A percentile compares a stretch with the other conserved stretches of the same genome.
These are phyloP conservation scores for Idaea aversata DNA, from an alignment of 2,888 invertebrate species.

Conservation along the genomic window DNA sequence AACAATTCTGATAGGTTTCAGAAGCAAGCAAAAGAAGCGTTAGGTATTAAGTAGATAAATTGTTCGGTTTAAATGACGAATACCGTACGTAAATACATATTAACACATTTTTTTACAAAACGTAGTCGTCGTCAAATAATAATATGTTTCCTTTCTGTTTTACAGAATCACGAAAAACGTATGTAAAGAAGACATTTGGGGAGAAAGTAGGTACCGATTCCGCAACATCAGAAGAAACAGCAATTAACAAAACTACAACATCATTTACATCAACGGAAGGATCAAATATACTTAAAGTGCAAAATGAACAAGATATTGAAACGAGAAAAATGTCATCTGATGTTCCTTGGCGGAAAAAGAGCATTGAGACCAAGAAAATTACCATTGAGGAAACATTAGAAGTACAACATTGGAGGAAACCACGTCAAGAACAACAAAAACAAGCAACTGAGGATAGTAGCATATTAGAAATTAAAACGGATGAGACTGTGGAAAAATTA, in stretches of 20 bases:
- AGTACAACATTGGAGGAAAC: slow-evolving; percentile 50
- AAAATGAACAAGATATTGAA: slow-evolving; percentile 54
- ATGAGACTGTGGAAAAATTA: slow-evolving; percentile 28
- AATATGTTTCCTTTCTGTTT: slow-evolving; percentile 23
- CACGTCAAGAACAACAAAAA: slow-evolving; percentile 27
- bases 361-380: slow-evolving; percentile 26
- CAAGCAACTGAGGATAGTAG: slow-evolving; percentile 34
- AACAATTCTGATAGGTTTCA: not conserved
- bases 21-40: not conserved
- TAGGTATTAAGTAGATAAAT: too few relatives aligned
- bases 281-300: slow-evolving; percentile 57
- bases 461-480: slow-evolving; percentile 31
- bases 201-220: slow-evolving; percentile 49
- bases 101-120: not conserved
- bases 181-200: slow-evolving; percentile 45
- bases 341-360: slow-evolving; percentile 64
- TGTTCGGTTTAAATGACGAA: not conserved
- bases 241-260: slow-evolving; percentile 38
- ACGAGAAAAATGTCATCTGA: slow-evolving; percentile 42
- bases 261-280: slow-evolving; percentile 64
- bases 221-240: slow-evolving; percentile 34
- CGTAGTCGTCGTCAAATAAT: not conserved
- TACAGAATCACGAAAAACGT: slow-evolving; percentile 57
- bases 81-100: not conserved
- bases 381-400: slow-evolving; percentile 36